Evolutionary conservation across 1,140 invertebrate genomes (phyloP), one percentile per base, ranked within the genome.

Genomic region (Globodera rostochiensis): DNA sequence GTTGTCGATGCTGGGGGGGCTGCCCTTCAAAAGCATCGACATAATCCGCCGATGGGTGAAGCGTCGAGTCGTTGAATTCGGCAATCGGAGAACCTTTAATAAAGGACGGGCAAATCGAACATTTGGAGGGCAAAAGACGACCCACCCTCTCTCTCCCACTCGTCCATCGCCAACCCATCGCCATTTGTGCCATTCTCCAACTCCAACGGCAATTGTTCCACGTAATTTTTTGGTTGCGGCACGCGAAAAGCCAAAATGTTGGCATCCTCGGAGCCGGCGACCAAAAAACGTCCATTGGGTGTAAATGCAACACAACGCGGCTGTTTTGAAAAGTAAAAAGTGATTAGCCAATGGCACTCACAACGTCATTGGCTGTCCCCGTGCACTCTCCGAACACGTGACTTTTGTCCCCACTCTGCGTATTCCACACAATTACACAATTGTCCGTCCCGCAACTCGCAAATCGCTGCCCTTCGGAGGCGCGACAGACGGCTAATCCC

Each of bases 401-500:
- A 64, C 36, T 45, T 70, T 76, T 21, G 8, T 60, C 25, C 6
- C 67, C 53, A 46, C 47, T 50, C 6, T 64, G 8, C 19, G 47
- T 45, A 19, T 50, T n/a, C 74, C 74, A 76, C 7, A 76, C 25
- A 70, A 76, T 76, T 36, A 13, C 47, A n/a, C 74, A 70, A 70
- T 70, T 60, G 67, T 76, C 74, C 45, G 74, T 70, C 45, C 57
- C 74, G 53, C 57, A 47, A 19, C 74, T 76, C 67, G 74, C 74
- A 49, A 76, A 76, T 25, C 74, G 74, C 19, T 66, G 8, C 8
- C 74, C 46, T 64, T 60, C 49, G 7, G 74, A 76, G 21, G 74
- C 74, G 36, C 19, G 36, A n/a, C 67, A 60, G 5, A 76, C 19
- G 53, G 57, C 57, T 6, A 76, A 25, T 3, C 45, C 53, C 36